Base-by-base conservation (phyloP, 2,113 vertebrate genomes). In the Elaphurus davidianus region DNA sequence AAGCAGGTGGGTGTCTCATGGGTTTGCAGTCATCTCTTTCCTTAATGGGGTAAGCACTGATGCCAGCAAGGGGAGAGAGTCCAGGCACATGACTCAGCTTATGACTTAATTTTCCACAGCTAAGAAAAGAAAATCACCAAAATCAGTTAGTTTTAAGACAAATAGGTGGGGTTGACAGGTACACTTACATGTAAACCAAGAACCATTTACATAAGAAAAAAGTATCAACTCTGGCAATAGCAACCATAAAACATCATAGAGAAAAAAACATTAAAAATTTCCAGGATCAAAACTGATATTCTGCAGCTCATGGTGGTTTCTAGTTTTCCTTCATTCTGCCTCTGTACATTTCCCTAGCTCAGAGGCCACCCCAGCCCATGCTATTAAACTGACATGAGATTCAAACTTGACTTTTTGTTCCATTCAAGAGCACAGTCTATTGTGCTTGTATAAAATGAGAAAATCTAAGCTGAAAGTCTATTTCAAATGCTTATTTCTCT, bases 81-180 rank as follows among this genome's bases (percentile, higher is more conserved):
- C 81, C 81, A 40, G 36, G 84, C 15, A 9, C 21, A 3, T 4
- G 12, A 40, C 90, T 87, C 94, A 21, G 59, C 4, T 99, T 97
- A 99, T 0, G 99, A 98, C 83, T 99, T 99, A 54, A 99, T 99
- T 97, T 99, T 99, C 99, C 99, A 99, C 15, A 99, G 94, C 99
- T 99, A 94, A 60, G 97, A 87, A 97, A 95, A 98, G 36, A 95
- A 97, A 94, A 96, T 10, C 76, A 83, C 30, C 84, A 59, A 45
- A 28, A 33, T 74, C 27, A 91, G 82, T 94, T 50, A 97, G 79
- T 50, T 93, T 57, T 67, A 59, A 91, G 81, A 90, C 54, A 78
- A 71, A 36, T 5, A n/a, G 43, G 27, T 64, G 27, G 76, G 5
- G 59, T 19, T n/a, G n/a, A 85, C 10, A 50, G 40, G 55, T 47